A percentile compares a stretch with the other conserved stretches of the same genome.
phyloP scores from a whole-genome alignment of 2,888 invertebrate genomes.

The Cerceris rybyensis region DNA sequence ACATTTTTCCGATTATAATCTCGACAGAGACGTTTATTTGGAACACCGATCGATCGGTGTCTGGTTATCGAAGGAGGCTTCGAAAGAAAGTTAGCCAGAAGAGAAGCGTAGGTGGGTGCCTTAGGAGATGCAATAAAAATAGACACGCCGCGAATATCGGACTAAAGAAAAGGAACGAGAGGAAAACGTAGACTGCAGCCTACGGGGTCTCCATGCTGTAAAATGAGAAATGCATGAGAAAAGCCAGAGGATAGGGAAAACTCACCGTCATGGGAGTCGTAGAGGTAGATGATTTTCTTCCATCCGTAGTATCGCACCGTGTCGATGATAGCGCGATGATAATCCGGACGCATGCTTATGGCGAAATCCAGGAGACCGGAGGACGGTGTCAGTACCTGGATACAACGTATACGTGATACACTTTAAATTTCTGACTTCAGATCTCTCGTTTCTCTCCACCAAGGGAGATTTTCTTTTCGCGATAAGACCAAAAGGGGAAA shows the following conservation, averaged over 20 bases:
- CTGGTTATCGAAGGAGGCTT: background rate
- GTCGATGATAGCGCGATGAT: slow-evolving; percentile 97
- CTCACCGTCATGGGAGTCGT: slow-evolving; percentile 95
- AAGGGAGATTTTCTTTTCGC: background rate
- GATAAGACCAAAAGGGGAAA: too few species aligned
- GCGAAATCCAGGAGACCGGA: slow-evolving; percentile 95
- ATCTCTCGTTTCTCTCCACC: slow-evolving; percentile 16
- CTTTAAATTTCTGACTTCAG: slow-evolving; percentile 26
- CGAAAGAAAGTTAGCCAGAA: slow-evolving; percentile 64
- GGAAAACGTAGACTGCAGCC: slow-evolving; percentile 33
- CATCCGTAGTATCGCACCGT: slow-evolving; percentile 96
- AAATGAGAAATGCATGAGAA: slow-evolving; percentile 76
- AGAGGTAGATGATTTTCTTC: slow-evolving; percentile 94
- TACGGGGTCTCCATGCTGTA: slow-evolving; percentile 55
- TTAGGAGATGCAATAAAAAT: slow-evolving; percentile 58
- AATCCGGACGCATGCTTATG: slow-evolving; percentile 97
- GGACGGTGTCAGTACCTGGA: slow-evolving; percentile 91
- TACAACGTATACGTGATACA: slow-evolving; percentile 12
- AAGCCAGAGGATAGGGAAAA: slow-evolving; percentile 66
- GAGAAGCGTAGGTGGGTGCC: slow-evolving; percentile 54
- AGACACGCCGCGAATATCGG: slow-evolving; percentile 20
- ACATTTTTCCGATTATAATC: slow-evolving; percentile 12
- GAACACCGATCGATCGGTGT: slow-evolving; percentile 16
- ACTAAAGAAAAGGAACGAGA: slow-evolving; percentile 74
- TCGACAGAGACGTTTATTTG: background rate